A percentile compares a stretch with the other conserved stretches of the same genome.
phyloP scores from a whole-genome alignment of 2,888 invertebrate species.

The Chrysolina oricalcia region DNA sequence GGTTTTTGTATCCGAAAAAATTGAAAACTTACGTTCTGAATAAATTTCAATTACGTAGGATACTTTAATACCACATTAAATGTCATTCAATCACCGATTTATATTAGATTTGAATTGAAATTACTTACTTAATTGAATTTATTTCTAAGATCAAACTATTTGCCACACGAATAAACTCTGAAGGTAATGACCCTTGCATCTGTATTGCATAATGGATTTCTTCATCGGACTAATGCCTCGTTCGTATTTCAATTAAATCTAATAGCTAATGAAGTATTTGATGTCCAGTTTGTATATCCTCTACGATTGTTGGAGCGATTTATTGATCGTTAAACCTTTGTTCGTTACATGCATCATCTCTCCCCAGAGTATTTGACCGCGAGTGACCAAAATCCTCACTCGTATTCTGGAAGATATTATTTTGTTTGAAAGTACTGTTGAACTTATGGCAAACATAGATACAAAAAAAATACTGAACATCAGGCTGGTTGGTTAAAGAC shows the following conservation, averaged over 20 bases:
- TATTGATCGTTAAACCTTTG: background rate
- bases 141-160: background rate
- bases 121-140: background rate
- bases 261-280: background rate
- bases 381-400: too few species aligned
- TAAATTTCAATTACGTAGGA: background rate
- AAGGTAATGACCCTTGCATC: conserved; percentile 3
- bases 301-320: background rate
- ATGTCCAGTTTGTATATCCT: background rate
- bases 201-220: background rate
- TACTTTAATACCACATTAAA: background rate
- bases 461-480: too few species aligned
- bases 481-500: too few species aligned
- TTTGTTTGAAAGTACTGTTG: too few species aligned
- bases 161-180: background rate
- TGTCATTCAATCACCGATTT: background rate
- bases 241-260: background rate
- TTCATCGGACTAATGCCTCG: background rate
- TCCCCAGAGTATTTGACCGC: background rate
- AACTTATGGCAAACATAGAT: too few species aligned
- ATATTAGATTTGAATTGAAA: background rate
- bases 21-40: background rate
- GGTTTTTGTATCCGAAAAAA: background rate
- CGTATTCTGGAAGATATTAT: too few species aligned
- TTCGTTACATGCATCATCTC: background rate